A percentile compares a stretch with the other conserved stretches of the same genome.
phyloP scores from a whole-genome alignment of 1,140 invertebrate species.

The Halictus rubicundus region DNA sequence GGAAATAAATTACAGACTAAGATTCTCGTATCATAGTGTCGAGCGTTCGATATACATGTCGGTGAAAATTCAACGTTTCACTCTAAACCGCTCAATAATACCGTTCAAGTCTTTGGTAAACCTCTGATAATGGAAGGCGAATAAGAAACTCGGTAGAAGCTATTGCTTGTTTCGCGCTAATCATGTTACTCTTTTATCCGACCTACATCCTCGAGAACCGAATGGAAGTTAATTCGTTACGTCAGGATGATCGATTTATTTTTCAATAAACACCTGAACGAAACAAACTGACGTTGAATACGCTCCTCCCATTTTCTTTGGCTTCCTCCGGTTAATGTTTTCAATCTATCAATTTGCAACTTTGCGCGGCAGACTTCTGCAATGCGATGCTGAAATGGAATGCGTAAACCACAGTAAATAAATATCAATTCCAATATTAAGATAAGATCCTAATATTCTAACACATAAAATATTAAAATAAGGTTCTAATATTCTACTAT shows the following conservation, averaged over 20 bases:
- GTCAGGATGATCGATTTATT: constrained; percentile 3
- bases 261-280: not conserved
- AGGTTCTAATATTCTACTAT: too few relatives aligned
- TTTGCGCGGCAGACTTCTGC: too few relatives aligned
- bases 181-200: not conserved
- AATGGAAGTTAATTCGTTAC: not conserved
- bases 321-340: too few relatives aligned
- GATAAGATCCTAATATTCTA: too few relatives aligned
- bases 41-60: not conserved
- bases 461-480: too few relatives aligned
- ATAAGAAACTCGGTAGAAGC: not conserved
- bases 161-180: constrained; percentile 4
- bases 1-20: not conserved
- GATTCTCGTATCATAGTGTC: not conserved
- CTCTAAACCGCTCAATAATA: not conserved
- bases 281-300: too few relatives aligned
- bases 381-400: too few relatives aligned
- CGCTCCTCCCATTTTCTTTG: too few relatives aligned
- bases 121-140: constrained; percentile 3
- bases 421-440: too few relatives aligned
- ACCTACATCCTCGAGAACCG: not conserved
- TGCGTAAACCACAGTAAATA: too few relatives aligned
- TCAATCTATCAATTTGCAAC: too few relatives aligned
- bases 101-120: not conserved
- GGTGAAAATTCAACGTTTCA: not conserved